Base-by-base conservation (phyloP, 2,888 invertebrate species). In the Hirudinaria manillensis region DNA sequence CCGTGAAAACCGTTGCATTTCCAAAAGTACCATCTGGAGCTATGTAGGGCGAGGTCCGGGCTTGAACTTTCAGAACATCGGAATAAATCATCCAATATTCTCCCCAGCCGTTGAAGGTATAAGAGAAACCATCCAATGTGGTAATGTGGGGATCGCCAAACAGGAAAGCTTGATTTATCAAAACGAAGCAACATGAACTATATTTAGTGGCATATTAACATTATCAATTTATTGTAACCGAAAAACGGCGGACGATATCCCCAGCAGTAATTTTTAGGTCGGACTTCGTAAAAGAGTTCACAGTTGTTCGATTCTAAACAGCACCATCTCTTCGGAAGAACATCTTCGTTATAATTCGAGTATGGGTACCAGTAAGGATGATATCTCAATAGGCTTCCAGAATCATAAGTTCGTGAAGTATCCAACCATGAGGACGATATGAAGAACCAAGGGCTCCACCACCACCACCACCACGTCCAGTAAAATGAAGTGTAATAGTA, bases 71-170 rank as follows among this genome's bases (percentile, higher is more conserved):
- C 21, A 72, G 32, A 38, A 21, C 24, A 13, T 16, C 32, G 21
- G 75, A 56, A 10, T 72, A 0, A 27, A 65, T 6, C 70, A 76
- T 55, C 76, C 76, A 76, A 51, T 53, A 76, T 53, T 76, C 76
- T 36, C 76, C 76, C 67, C 61, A 70, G 21, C 68, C 75, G 38
- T 76, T 76, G 76, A 75, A 75, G 6, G 75, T 72, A 67, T 75
- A 76, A 19, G 36, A 51, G 24, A 68, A 36, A 45, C 76, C 76
- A 45, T 76, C 76, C 56, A 74, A 29, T 24, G 76, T 76, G 24
- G 36, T 67, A 36, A 75, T 56, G 55, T 76, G 76, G 24, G 76
- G 76, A 65, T 76, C 76, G 3, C 76, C 76, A 29, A 75, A 76
- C 65, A 66, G 24, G 34, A 72, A 72, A 10, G 71, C 75, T 75